A percentile compares a stretch with the other conserved stretches of the same genome.
These are phyloP conservation scores for Phalangium opilio DNA, from an alignment of 2,888 invertebrate species.

Conservation along the genomic window DNA sequence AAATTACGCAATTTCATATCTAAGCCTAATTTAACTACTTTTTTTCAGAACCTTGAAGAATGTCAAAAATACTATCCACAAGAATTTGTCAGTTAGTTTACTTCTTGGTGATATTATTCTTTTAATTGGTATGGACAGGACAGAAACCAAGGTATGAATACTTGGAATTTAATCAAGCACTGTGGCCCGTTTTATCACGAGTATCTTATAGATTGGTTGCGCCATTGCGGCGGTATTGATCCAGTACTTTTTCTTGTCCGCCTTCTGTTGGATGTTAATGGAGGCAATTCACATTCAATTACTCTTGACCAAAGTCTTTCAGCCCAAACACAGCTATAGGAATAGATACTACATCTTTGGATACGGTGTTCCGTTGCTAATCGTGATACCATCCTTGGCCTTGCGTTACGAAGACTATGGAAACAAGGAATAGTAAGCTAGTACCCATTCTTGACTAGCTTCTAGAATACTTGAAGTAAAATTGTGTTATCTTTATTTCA, in stretches of 20 bases:
- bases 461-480: no score
- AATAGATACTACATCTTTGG: conserved; percentile 16
- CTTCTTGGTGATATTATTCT: conserved; percentile 14
- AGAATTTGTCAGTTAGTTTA: conserved; percentile 13
- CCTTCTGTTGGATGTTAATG: conserved; percentile 18
- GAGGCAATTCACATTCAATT: conserved; percentile 18
- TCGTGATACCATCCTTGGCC: no score
- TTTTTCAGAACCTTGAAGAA: conserved; percentile 5
- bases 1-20: not conserved
- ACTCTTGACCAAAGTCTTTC: conserved; percentile 17
- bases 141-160: conserved; percentile 15
- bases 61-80: conserved; percentile 13
- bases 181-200: no score
- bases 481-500: no score
- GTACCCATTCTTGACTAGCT: no score
- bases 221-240: conserved; percentile 14
- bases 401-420: no score
- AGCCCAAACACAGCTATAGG: conserved; percentile 12
- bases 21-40: conserved; percentile 1
- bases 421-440: no score
- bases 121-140: conserved; percentile 14
- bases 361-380: conserved; percentile 9
- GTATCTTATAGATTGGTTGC: conserved; percentile 8
- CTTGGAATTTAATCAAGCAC: no score
- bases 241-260: conserved; percentile 17